Percentiles rank a stretch among this genome's conserved stretches.
Evolutionary conservation across 2,888 invertebrate species (phyloP).

Genomic region (Poecilus cupreus): DNA sequence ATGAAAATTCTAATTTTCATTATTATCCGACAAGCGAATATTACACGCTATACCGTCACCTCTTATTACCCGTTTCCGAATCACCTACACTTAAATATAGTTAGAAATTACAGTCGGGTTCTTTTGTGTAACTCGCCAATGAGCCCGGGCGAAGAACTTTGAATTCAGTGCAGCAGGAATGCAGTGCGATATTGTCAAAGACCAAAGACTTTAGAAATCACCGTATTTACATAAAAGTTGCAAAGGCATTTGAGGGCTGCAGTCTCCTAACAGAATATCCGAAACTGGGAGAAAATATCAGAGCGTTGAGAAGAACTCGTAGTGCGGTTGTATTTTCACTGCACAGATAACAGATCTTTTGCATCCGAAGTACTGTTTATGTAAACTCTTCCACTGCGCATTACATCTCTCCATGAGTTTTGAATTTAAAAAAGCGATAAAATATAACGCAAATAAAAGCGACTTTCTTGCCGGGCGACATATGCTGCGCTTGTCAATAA

Average conservation of each 20-base stretch:
- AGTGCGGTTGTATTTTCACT: background rate
- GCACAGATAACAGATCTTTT: background rate
- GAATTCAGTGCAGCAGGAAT: background rate
- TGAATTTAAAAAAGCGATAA: slow-evolving; percentile 26
- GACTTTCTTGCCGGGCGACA: background rate
- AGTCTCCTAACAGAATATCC: background rate
- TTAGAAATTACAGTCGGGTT: too few relatives aligned
- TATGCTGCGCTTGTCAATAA: slow-evolving; percentile 1
- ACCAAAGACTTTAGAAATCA: background rate
- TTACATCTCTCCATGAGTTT: slow-evolving; percentile 22
- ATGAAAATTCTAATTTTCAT: too few relatives aligned
- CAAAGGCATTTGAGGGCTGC: too few relatives aligned
- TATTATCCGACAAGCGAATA: too few relatives aligned
- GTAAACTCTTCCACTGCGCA: background rate
- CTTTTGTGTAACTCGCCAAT: too few relatives aligned
- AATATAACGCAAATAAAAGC: slow-evolving; percentile 5
- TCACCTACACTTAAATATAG: too few relatives aligned
- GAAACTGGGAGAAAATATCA: slow-evolving; percentile 7
- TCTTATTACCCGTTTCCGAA: too few relatives aligned
- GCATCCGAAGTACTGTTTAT: slow-evolving; percentile 6
- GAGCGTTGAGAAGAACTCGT: background rate
- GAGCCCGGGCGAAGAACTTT: background rate
- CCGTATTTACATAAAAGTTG: background rate
- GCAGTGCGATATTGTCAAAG: background rate
- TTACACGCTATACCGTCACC: too few relatives aligned